Conservation (phyloP, 1,140 invertebrate species). For the Paralvinella palmiformis region DNA sequence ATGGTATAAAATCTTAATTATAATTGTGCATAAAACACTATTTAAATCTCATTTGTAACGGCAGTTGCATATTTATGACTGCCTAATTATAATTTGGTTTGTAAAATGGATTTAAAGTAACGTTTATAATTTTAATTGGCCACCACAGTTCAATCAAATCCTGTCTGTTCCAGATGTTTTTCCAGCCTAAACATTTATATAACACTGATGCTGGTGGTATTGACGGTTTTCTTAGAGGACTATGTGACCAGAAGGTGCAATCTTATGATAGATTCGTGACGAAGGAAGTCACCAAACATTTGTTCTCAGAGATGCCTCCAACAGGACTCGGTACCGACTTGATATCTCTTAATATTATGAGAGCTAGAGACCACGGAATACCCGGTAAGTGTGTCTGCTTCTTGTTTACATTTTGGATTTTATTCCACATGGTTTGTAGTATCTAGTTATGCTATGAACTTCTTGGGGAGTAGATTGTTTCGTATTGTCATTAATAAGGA, state of each 20-base stretch:
- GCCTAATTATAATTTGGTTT: too few species aligned
- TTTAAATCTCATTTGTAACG: too few species aligned
- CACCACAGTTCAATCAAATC: background rate
- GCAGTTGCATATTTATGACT: too few species aligned
- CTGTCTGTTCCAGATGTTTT: background rate
- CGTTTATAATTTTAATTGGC: too few species aligned
- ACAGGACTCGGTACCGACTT: background rate
- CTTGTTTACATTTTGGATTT: too few species aligned
- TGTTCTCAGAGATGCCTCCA: background rate
- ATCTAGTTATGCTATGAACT: too few species aligned
- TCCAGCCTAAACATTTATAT: background rate
- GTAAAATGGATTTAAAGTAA: too few species aligned
- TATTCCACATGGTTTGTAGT: too few species aligned
- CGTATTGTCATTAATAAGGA: too few species aligned
- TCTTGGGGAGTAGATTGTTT: too few species aligned
- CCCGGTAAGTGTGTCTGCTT: background rate
- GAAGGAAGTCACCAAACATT: background rate
- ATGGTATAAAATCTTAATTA: too few species aligned
- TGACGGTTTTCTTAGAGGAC: background rate
- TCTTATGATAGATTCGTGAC: background rate
- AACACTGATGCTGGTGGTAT: slow-evolving; percentile 46
- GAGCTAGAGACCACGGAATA: slow-evolving; percentile 7
- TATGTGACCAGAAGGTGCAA: background rate
- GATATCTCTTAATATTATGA: background rate
- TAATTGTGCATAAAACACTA: too few species aligned